phyloP scores from a whole-genome alignment of 2,888 invertebrate genomes.

The Xanthia togata region DNA sequence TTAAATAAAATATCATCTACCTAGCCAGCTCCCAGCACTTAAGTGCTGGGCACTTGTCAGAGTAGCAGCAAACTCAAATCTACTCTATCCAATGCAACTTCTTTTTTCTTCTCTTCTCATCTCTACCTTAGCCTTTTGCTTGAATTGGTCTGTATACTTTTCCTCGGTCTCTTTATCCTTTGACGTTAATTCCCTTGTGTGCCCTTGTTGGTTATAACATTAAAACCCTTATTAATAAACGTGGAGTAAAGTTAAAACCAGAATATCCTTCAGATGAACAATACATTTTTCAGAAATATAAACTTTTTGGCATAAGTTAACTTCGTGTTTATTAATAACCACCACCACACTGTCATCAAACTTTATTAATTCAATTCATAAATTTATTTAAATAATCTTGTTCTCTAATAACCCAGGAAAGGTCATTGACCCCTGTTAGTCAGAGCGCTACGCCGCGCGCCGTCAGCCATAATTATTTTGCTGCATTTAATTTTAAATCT shows the following conservation, averaged over 20 bases:
- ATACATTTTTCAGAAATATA: no score
- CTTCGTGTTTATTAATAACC: background rate
- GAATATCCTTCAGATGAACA: no score
- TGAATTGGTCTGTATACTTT: background rate
- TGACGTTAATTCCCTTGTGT: background rate
- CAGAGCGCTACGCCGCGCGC: no score
- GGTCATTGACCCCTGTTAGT: no score
- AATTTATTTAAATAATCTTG: no score
- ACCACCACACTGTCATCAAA: no score
- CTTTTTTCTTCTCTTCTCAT: background rate
- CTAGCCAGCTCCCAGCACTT: background rate
- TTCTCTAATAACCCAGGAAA: no score
- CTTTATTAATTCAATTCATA: no score
- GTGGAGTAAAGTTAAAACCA: background rate
- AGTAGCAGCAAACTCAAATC: background rate
- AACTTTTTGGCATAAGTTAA: no score
- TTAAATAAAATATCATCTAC: no score
- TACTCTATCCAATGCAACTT: background rate
- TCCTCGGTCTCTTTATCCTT: background rate
- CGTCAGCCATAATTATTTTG: no score
- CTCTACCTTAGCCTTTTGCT: background rate
- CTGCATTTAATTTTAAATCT: no score
- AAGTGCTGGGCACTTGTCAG: background rate
- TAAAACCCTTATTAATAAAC: background rate
- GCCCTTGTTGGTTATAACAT: background rate